A percentile compares a stretch with the other conserved stretches of the same genome.
Conservation (phyloP, 2,113 vertebrate genomes). For the Progne subis region DNA sequence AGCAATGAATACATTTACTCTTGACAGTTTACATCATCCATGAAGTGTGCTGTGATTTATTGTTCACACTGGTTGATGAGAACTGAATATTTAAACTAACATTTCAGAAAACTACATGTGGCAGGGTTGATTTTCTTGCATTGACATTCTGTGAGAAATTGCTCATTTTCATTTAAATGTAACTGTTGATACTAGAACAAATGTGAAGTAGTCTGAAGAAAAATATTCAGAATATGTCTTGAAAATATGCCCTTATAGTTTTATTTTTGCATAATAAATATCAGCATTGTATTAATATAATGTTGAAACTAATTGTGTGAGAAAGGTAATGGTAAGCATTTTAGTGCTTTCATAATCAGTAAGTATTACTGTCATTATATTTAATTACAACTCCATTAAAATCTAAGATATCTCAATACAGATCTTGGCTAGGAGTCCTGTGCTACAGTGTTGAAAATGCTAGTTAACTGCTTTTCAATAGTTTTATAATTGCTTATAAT, state of each 20-base stretch:
- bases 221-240: background rate
- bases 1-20: background rate
- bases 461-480: background rate
- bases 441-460: background rate
- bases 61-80: background rate
- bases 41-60: slow-evolving; percentile 22
- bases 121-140: slow-evolving; percentile 5
- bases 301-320: slow-evolving; percentile 16
- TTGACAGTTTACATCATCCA: background rate
- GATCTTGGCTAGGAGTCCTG: background rate
- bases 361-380: background rate
- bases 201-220: slow-evolving; percentile 18
- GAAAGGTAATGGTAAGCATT: slow-evolving; percentile 11
- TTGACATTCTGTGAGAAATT: slow-evolving; percentile 19
- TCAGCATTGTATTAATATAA: background rate
- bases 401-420: background rate
- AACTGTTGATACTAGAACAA: slow-evolving; percentile 46
- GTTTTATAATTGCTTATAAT: background rate
- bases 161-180: slow-evolving; percentile 32
- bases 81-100: background rate
- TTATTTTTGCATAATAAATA: background rate
- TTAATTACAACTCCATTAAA: slow-evolving; percentile 19
- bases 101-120: background rate
- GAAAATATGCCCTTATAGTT: background rate
- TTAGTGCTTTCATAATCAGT: background rate